Evolutionary conservation across 2,888 invertebrate genomes (phyloP), one percentile per base, ranked within the genome.

Genomic region (Achlya flavicornis): DNA sequence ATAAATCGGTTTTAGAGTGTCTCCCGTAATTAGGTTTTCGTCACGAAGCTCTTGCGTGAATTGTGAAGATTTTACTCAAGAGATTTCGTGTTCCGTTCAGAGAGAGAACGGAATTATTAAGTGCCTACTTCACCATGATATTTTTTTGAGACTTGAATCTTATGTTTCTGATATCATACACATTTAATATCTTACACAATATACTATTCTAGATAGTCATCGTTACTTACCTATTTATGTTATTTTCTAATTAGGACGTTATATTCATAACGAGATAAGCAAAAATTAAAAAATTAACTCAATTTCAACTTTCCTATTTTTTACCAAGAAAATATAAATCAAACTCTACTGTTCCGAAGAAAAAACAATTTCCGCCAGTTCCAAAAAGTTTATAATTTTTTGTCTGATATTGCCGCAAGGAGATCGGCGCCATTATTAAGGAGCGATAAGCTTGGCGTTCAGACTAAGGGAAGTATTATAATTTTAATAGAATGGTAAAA

Each of bases 1-100:
- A 61, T 63, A 62, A 59, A 62, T 53, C 16, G 38, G 48, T 58
- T 62, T 61, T 59, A 58, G 61, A 48, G 58, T 38, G 32, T 19
- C n/a, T 62, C n/a, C 35, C 57, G n/a, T 62, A n/a, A 62, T 57
- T 33, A 4, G 61, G 35, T 62, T 62, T 33, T 38, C 12, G 16
- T 35, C 12, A 46, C 33, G 41, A 8, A 41, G 7, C 41, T 41
- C 41, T 41, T 12, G 41, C 3, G 12, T 12, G 12, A 41, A 12
- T 41, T 41, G 41, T 41, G 12, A 41, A 41, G 41, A 41, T 41
- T 41, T 41, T 12, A 41, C 41, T 4, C 12, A 38, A 38, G 38
- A 38, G 41, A 41, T 41, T 41, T 41, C 41, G 4, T 12, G 12
- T 41, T 41, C 41, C 12, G 12, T 38, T 12, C 41, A 41, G 41